Percentiles rank a stretch among this genome's conserved stretches.
Conservation (phyloP, 2,113 vertebrate genomes). For the Cranoglanis bouderius region DNA sequence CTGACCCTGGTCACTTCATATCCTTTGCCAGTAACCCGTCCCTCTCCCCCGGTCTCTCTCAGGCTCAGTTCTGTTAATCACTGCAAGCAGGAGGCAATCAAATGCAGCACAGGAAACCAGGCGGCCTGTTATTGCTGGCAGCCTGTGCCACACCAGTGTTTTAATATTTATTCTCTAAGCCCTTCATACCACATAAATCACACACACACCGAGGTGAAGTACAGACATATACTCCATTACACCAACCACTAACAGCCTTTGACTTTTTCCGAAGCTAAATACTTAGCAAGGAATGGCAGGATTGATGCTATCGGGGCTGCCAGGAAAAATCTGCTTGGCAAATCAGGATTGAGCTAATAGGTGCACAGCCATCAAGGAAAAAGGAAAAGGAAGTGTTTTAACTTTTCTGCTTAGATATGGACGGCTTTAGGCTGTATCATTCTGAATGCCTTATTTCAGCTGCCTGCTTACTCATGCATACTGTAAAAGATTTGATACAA, state of each 20-base stretch:
- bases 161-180: slow-evolving; percentile 71
- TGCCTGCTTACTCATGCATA: slow-evolving; percentile 34
- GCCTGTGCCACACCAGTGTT: slow-evolving; percentile 61
- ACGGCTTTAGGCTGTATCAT: background rate
- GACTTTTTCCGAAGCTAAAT: slow-evolving; percentile 63
- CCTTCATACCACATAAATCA: slow-evolving; percentile 68
- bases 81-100: slow-evolving; percentile 59
- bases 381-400: slow-evolving; percentile 40
- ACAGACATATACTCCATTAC: slow-evolving; percentile 56
- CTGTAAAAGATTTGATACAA: slow-evolving; percentile 21
- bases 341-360: slow-evolving; percentile 44
- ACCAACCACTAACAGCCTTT: slow-evolving; percentile 62
- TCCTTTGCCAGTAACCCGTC: slow-evolving; percentile 25
- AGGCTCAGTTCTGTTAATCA: slow-evolving; percentile 50
- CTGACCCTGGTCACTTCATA: slow-evolving; percentile 42
- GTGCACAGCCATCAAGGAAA: slow-evolving; percentile 15
- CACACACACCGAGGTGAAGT: slow-evolving; percentile 56
- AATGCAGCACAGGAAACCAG: slow-evolving; percentile 68
- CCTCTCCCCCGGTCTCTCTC: background rate
- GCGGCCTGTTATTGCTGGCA: slow-evolving; percentile 71
- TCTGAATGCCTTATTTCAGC: slow-evolving; percentile 37
- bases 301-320: slow-evolving; percentile 41
- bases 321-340: slow-evolving; percentile 52
- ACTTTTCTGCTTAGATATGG: slow-evolving; percentile 9
- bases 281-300: slow-evolving; percentile 53